These are phyloP conservation scores for Centropyge bicolor DNA, from an alignment of 2,797 vertebrate genomes.

Conservation along the genomic window DNA sequence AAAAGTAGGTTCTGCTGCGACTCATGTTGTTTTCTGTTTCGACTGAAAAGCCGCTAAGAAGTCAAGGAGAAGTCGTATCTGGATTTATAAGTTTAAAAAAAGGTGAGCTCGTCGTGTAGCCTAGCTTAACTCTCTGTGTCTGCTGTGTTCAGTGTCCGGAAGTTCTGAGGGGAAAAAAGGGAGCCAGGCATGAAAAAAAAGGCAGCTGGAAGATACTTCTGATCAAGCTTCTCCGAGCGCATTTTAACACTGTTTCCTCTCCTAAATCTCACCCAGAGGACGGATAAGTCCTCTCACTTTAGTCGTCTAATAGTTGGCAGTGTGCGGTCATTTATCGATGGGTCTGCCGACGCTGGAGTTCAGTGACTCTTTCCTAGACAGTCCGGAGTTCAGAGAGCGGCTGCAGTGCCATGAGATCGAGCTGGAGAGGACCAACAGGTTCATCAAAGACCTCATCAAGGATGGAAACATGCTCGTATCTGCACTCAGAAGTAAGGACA, in stretches of 20 bases:
- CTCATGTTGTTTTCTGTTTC: background rate
- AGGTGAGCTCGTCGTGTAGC: conserved; percentile 11
- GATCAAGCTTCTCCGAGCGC: conserved; percentile 6
- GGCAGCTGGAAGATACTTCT: conserved; percentile 45
- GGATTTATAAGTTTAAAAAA: fast-evolving
- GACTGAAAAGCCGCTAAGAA: background rate
- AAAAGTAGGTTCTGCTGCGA: background rate
- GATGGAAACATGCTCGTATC: conserved; percentile 95
- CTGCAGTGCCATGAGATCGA: conserved; percentile 96
- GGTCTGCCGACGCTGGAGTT: conserved; percentile 97
- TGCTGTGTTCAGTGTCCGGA: conserved; percentile 72
- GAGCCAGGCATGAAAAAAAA: conserved; percentile 75
- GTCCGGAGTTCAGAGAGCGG: conserved; percentile 95
- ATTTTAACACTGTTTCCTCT: background rate
- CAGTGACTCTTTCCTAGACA: conserved; percentile 96
- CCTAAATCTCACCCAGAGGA: background rate
- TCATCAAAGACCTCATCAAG: conserved; percentile 97
- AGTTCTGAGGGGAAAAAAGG: conserved; percentile 66
- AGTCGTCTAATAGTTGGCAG: background rate
- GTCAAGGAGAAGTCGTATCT: background rate
- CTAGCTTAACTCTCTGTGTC: conserved; percentile 31
- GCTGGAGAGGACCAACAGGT: conserved; percentile 96
- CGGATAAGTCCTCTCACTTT: background rate
- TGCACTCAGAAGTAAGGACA: conserved; percentile 91
- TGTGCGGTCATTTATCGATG: conserved; percentile 80